Percentiles rank a stretch among this genome's conserved stretches.
These are phyloP conservation scores for Dryas iulia DNA, from an alignment of 1,140 invertebrate species.

Conservation along the genomic window DNA sequence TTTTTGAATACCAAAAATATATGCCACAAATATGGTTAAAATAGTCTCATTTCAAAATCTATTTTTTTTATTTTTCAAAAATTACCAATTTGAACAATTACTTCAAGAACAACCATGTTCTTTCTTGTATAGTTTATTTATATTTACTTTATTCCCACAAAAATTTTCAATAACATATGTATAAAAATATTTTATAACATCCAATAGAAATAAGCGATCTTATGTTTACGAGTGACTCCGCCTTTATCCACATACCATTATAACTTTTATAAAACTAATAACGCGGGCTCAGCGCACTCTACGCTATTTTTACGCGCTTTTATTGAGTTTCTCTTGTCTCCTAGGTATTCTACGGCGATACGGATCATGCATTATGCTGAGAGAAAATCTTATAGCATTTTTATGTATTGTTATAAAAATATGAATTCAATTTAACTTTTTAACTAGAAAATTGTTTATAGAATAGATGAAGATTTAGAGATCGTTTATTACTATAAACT, in stretches of 20 bases:
- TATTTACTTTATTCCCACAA: neutral
- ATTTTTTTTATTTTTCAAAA: too few relatives aligned
- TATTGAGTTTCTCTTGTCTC: conserved; percentile 12
- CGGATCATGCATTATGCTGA: neutral
- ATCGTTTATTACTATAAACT: too few relatives aligned
- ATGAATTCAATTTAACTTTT: neutral
- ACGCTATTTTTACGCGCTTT: conserved; percentile 4
- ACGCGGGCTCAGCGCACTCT: neutral
- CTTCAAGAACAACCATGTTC: too few relatives aligned
- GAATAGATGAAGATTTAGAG: neutral
- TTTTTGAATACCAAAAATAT: too few relatives aligned
- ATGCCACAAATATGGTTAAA: too few relatives aligned
- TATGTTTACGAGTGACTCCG: neutral
- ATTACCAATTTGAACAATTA: too few relatives aligned
- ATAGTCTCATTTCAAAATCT: too few relatives aligned
- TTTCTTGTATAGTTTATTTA: neutral
- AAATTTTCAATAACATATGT: neutral
- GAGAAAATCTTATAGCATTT: conserved; percentile 11
- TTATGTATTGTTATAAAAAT: neutral
- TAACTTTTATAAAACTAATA: conserved; percentile 28
- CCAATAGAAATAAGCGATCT: neutral
- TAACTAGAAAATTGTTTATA: neutral
- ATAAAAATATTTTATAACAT: neutral
- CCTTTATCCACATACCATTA: conserved; percentile 7
- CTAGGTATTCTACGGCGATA: neutral